Conservation (phyloP, 2,113 vertebrate genomes). For the Xenus cinereus region DNA sequence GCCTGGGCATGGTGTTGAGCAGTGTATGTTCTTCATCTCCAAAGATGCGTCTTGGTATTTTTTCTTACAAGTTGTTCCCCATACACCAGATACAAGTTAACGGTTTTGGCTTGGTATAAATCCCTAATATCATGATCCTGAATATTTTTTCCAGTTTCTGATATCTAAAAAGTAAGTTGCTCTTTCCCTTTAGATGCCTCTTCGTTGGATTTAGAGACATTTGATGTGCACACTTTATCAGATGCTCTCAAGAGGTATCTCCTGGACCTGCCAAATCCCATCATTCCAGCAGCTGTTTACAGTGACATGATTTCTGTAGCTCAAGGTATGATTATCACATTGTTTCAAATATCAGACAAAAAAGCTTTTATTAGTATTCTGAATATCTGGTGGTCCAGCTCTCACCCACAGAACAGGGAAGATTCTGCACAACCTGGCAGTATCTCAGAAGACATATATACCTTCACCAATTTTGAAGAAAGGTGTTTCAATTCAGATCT, state of each 20-base stretch:
- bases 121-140: neutral
- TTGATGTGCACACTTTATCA: slow-evolving; percentile 85
- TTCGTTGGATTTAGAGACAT: slow-evolving; percentile 82
- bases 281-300: slow-evolving; percentile 84
- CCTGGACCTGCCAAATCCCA: slow-evolving; percentile 92
- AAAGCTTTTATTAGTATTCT: neutral
- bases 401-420: neutral
- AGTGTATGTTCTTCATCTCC: neutral
- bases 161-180: neutral
- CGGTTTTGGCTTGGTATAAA: neutral
- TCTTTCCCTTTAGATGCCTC: slow-evolving; percentile 76
- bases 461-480: neutral
- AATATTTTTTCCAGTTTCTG: neutral
- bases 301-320: slow-evolving; percentile 85
- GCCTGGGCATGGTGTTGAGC: neutral
- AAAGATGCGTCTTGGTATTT: neutral
- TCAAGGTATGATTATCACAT: slow-evolving; percentile 78
- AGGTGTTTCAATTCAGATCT: neutral
- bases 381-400: neutral
- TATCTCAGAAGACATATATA: neutral
- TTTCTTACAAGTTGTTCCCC: neutral
- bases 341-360: neutral
- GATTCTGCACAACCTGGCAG: neutral
- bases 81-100: neutral
- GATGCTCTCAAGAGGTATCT: slow-evolving; percentile 91